These are phyloP conservation scores for Anomalospiza imberbis DNA, from an alignment of 2,797 vertebrate genomes.

Conservation along the genomic window DNA sequence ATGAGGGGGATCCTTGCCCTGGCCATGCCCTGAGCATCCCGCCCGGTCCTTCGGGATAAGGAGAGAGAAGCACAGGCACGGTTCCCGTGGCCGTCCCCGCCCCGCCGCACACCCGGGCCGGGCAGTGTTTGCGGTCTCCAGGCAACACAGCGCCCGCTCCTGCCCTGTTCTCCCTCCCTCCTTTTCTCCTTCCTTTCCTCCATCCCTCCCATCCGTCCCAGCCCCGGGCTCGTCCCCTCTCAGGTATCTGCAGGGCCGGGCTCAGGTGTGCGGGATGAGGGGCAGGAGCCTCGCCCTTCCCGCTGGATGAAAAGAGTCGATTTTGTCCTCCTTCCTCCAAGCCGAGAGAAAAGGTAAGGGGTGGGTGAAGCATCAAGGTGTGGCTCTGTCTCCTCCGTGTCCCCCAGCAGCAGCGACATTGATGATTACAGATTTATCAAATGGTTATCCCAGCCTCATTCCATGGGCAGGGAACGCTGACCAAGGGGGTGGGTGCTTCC, in stretches of 20 bases:
- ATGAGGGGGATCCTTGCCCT: rapidly evolving
- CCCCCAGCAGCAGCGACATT: neutral
- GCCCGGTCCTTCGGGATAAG: rapidly evolving
- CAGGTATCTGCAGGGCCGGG: neutral
- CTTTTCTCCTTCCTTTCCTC: neutral
- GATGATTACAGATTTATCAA: neutral
- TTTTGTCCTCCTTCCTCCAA: neutral
- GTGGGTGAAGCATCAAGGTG: rapidly evolving
- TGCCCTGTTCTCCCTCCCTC: neutral
- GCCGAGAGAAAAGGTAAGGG: neutral
- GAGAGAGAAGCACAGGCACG: neutral
- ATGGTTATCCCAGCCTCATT: neutral
- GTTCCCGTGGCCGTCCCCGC: neutral
- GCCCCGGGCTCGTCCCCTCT: neutral
- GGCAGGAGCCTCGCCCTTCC: neutral
- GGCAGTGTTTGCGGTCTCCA: constrained; percentile 5
- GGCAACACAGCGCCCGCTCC: neutral
- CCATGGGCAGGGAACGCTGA: rapidly evolving
- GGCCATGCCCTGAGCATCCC: neutral
- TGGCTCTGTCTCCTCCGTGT: neutral
- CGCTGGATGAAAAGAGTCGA: rapidly evolving
- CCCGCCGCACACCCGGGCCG: neutral
- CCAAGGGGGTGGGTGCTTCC: neutral
- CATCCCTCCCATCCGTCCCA: neutral
- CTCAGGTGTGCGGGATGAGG: neutral